Conservation (phyloP, 2,888 invertebrate species). For the Calliopum simillimum region DNA sequence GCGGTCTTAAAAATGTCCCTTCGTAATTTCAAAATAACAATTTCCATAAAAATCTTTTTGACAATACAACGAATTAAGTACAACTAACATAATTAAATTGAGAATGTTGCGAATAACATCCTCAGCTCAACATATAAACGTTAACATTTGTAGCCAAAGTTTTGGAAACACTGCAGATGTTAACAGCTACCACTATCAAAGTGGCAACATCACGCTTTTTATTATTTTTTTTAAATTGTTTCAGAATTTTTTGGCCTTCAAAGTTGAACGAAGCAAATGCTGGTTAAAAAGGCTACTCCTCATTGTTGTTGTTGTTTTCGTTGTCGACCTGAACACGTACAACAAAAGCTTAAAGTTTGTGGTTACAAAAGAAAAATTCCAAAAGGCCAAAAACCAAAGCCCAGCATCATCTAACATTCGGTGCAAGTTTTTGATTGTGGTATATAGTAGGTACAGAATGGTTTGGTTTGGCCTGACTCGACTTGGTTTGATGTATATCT, state of each 20-base stretch:
- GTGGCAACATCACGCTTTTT: conserved; percentile 7
- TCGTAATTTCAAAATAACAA: too few species aligned
- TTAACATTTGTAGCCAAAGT: not conserved
- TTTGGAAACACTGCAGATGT: not conserved
- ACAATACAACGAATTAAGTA: too few species aligned
- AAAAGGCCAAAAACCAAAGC: conserved; percentile 7
- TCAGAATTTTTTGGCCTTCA: not conserved
- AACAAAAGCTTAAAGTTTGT: conserved; percentile 10
- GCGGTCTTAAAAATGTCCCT: too few species aligned
- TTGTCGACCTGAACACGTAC: conserved; percentile 7
- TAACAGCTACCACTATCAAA: not conserved
- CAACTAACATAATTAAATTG: too few species aligned
- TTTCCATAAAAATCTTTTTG: too few species aligned
- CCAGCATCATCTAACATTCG: not conserved
- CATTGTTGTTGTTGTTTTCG: too few species aligned
- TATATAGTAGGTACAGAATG: too few species aligned
- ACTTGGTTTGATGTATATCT: too few species aligned
- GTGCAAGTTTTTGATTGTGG: too few species aligned
- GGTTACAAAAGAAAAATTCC: not conserved
- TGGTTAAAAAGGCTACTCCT: not conserved
- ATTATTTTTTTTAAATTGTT: not conserved
- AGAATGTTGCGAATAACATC: too few species aligned
- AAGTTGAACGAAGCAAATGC: not conserved
- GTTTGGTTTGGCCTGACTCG: too few species aligned
- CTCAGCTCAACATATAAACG: not conserved